Evolutionary conservation across 2,113 vertebrate genomes (phyloP).

Genomic region (Pelodiscus sinensis): DNA sequence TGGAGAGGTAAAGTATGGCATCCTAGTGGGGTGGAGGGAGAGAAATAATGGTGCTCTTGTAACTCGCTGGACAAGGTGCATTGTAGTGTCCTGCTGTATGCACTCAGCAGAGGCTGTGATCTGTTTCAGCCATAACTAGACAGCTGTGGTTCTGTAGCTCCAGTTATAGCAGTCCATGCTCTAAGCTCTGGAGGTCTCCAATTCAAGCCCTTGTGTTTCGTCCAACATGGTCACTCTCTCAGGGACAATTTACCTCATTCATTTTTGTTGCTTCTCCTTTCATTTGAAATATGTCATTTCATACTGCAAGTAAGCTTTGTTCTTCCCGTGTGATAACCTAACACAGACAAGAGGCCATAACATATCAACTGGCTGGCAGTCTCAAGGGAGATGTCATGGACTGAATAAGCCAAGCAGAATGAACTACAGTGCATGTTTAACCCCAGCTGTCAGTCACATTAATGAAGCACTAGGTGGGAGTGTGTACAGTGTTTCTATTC

Average conservation of each 20-base stretch:
- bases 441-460: fast-evolving
- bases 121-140: not conserved
- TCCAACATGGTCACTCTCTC: not conserved
- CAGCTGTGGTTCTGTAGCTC: not conserved
- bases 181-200: not conserved
- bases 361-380: fast-evolving
- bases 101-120: not conserved
- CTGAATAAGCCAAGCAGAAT: not conserved
- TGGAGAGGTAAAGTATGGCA: fast-evolving
- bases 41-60: not conserved
- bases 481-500: not conserved
- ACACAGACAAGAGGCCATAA: not conserved
- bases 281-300: not conserved
- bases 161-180: not conserved
- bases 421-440: fast-evolving
- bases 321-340: fast-evolving
- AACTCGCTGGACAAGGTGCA: not conserved
- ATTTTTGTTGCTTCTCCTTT: not conserved
- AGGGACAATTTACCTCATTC: not conserved
- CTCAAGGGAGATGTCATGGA: fast-evolving
- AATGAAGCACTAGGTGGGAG: fast-evolving
- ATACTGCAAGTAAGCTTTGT: not conserved
- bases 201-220: not conserved
- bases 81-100: not conserved
- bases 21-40: not conserved